Base-by-base conservation (phyloP, 2,113 vertebrate genomes). In the Dascyllus trimaculatus region DNA sequence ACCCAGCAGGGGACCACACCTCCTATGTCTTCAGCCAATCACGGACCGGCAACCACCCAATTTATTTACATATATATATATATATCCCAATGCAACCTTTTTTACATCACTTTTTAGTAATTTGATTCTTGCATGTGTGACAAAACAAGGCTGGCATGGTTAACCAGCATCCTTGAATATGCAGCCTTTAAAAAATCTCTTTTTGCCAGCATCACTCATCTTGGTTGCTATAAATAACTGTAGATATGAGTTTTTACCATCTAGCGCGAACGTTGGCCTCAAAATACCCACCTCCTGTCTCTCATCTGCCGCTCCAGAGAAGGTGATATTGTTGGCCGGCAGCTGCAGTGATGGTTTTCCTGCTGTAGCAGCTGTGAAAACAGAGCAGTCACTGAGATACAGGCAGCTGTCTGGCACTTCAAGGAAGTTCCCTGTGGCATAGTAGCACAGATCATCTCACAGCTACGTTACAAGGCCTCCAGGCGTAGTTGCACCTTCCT, bases 331-430 rank as follows among this genome's bases (percentile, higher is more conserved):
- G 38, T 64, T 83, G 62, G 67, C 66, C 65, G 54, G 61, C 67
- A 68, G 57, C 38, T 40, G 58, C 51, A 43, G 46, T 22, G 71
- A 71, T n/a, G 60, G 11, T 74, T 73, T 81, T 62, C 58, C 40
- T 75, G 53, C 43, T 78, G 49, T 52, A 78, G 64, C 73, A 87
- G 85, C 77, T 71, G 60, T 67, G 54, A 63, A 66, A 54, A 67
- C 67, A 66, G 46, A 71, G 15, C 52, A 77, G 65, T 64, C 26
- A 35, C 3, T 40, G 73, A 73, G 53, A 76, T 57, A 70, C 52
- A 73, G 62, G 68, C 63, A 75, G 46, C 43, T 75, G 68, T 59
- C 53, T 84, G 75, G 58, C 66, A 63, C 67, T 73, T 72, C 48
- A 73, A 70, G 54, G 26, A 65, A 69, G 56, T 54, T 74, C 64